Base-by-base conservation (phyloP, 2,888 invertebrate genomes). In the Merodon equestris region DNA sequence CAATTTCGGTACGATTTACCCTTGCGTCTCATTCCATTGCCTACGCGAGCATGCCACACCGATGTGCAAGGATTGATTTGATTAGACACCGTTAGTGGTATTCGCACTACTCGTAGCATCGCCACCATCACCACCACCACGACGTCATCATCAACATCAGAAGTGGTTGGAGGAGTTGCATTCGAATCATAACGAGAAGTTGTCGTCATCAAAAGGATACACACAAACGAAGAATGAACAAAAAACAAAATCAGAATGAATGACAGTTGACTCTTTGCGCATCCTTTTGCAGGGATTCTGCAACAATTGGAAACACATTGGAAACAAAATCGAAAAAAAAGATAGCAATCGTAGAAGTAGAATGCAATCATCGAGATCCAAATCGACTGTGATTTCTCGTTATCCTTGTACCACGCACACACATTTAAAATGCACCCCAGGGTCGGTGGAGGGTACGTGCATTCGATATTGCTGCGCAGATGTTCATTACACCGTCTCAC, bases 231-330 rank as follows among this genome's bases (percentile, higher is more conserved):
- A 7, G 27, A 27, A 2, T 7, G 7, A 27, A 27, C 7, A 27
- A 27, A 27, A 27, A 27, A 2, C 2, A 27, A 27, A 27, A 27
- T 27, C 27, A 27, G 2, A 61, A 19, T 75, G 74, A 75, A 63
- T 63, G 67, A 73, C 73, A 73, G 72, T 72, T 77, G 72, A 67
- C 66, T 72, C 27, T 7, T 27, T 27, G 27, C 27, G 7, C 44
- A 40, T 45, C 51, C 57, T 47, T 57, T 68, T 48, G 27, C 27
- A 27, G 7, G 45, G 61, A 61, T 67, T 60, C 58, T 72, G 72
- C 77, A 77, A 77, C 77, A 77, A 73, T 73, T 77, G 72, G 77
- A n/a, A n/a, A n/a, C n/a, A 63, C 72, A 77, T 68, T 72, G 61
- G 77, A 63, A 73, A 67, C 18, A 67, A 73, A 77, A 77, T 77